Base-by-base conservation (phyloP, 2,797 vertebrate genomes). In the Heteromormyrus szaboi region DNA sequence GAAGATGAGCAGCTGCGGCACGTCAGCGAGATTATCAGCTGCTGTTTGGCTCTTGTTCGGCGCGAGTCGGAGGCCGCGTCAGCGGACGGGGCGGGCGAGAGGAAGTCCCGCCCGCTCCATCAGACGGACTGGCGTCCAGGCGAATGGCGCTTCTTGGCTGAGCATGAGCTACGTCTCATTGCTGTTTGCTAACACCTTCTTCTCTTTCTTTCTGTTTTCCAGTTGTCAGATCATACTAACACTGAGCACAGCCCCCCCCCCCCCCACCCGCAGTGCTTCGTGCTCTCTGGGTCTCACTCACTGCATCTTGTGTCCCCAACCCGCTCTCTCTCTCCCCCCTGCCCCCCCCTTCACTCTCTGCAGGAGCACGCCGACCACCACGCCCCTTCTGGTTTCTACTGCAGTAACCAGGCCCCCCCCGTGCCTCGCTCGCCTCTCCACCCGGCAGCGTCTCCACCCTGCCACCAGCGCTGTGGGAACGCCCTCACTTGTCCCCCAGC, bases 351-450 rank as follows among this genome's bases (percentile, higher is more conserved):
- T 85, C 56, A 89, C 3, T 89, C 88, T 91, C 93, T 93, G 90
- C 95, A 99, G 98, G 98, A 99, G 92, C 94, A 92, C 93, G 85
- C 95, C 92, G 93, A 94, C 93, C 62, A 89, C 94, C 86, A 72
- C 89, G 22, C 68, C 91, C 84, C 90, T 91, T 94, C 94, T 91
- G 87, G 46, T 90, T 94, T 94, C 94, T 94, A 93, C 94, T 92
- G 50, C 92, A 54, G 90, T 56, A 22, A 89, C 90, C 95, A 92
- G 95, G 96, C 62, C 90, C 93, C 95, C 92, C 14, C 92, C 91
- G 89, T 92, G 7, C 92, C 93, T 89, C 92, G 90, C 94, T 94
- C 81, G 89, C 96, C 95, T 93, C 90, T 85, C 94, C 79, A 83
- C 41, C 92, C 79, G 88, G 1, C 94, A 86, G 92, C 95, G 72